Base-by-base conservation (phyloP, 2,888 invertebrate species). In the Chymomyza fuscimana region DNA sequence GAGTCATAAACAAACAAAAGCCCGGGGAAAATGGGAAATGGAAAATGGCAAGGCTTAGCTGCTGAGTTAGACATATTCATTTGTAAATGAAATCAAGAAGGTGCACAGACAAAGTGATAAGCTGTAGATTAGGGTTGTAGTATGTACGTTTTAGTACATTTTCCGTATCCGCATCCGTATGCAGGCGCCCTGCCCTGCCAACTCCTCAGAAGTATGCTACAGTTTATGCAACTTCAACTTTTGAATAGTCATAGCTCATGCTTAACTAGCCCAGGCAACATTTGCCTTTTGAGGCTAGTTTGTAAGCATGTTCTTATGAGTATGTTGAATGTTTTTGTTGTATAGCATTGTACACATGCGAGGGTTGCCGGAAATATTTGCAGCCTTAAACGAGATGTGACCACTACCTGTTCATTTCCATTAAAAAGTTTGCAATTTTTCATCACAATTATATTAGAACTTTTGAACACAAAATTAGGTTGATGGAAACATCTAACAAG, bases 1-100 rank as follows among this genome's bases (percentile, higher is more conserved):
- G 58, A 67, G n/a, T 36, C 25, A 59, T 63, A 64, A 50, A 62
- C 52, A 65, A 10, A 65, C 54, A 63, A 32, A 69, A 50, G 69
- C 56, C 63, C 65, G 12, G 4, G 40, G 40, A 46, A 46, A 46
- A 40, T 40, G 40, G 40, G 40, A 40, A 40, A 40, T 40, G 40
- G 40, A 40, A 40, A 40, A 46, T 46, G 40, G 40, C 40, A 46
- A 46, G 40, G 40, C 40, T 46, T 58, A 69, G 78, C 72, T 58
- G 50, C 68, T 58, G 51, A 58, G 65, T 67, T 56, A 22, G 51
- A 70, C 50, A 77, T 52, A 80, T 78, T 80, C 86, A 85, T 85
- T 85, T 83, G 87, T 84, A 84, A 88, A 88, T 88, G 81, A 85
- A 87, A 87, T 80, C 86, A 85, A 78, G 81, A 83, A 87, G 88